Base-by-base conservation (phyloP, 2,113 vertebrate species). In the Gobiocypris rarus region DNA sequence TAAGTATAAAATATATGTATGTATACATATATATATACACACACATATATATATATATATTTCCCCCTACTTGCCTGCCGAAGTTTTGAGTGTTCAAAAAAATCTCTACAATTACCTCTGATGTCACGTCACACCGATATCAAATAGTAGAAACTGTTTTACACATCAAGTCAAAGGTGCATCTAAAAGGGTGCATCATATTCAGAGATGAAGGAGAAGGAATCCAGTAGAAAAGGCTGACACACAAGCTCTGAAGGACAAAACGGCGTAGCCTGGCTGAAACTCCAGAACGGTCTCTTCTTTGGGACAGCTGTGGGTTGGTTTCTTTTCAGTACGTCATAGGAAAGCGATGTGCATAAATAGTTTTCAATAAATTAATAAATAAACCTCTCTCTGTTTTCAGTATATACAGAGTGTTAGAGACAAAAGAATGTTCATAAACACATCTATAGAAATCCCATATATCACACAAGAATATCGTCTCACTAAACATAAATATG, bases 291-390 rank as follows among this genome's bases (percentile, higher is more conserved):
- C 90, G 84, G 63, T 75, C 85, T 86, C 50, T 85, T 87, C 87
- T 88, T 89, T 88, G 86, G 87, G 86, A 85, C 83, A 86, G 87
- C 81, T 87, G 69, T 85, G 82, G 81, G 50, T 79, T 86, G 58
- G 17, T 78, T 84, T 78, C 24, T n/a, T 85, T 84, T 83, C 75
- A 67, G 52, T 83, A 76, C 11, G 45, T 75, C 54, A 74, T 54
- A 63, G 73, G 84, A 88, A 88, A 82, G 82, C 84, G 75, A 86
- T 84, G 43, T 87, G 71, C 77, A 88, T 88, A 89, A 89, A 90
- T 88, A 90, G 82, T 71, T 75, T 58, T 89, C 74, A 92, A 92
- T 92, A 93, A 93, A 94, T 93, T 91, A 92, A 91, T 90, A 90
- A 93, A 75, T 83, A 89, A 76, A 83, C 45, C 34, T 84, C 77